These are phyloP conservation scores for Stegophylla sp. DNA, from an alignment of 2,888 invertebrate genomes.

Conservation along the genomic window DNA sequence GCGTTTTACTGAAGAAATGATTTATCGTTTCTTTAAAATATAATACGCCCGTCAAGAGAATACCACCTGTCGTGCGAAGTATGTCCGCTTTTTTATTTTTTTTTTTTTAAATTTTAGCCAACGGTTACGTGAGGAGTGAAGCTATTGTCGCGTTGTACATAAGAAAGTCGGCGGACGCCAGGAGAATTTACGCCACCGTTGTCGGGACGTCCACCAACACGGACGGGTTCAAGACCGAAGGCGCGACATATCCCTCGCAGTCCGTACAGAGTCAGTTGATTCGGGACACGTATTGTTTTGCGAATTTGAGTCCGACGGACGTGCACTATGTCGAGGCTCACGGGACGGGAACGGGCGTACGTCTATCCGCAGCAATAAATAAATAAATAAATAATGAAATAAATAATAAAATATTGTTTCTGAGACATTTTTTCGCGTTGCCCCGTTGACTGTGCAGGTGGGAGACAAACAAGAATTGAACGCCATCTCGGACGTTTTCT, in stretches of 20 bases:
- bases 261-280: conserved; percentile 55
- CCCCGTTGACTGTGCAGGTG: conserved; percentile 66
- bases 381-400: too few species aligned
- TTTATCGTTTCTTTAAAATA: too few species aligned
- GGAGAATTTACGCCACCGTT: conserved; percentile 59
- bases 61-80: too few species aligned
- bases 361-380: too few species aligned
- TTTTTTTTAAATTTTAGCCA: conserved; percentile 58
- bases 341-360: conserved; percentile 59
- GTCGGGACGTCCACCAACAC: conserved; percentile 58
- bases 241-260: conserved; percentile 56
- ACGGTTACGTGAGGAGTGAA: conserved; percentile 60
- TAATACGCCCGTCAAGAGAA: too few species aligned
- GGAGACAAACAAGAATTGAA: conserved; percentile 92
- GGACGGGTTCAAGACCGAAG: conserved; percentile 59
- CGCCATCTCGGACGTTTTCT: conserved; percentile 81
- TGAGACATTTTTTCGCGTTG: not conserved
- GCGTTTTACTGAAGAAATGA: too few species aligned
- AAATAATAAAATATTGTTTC: too few species aligned
- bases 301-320: conserved; percentile 37
- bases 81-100: too few species aligned
- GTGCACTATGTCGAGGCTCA: conserved; percentile 60
- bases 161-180: conserved; percentile 53
- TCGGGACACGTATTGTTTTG: conserved; percentile 47
- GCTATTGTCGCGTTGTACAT: conserved; percentile 59